Evolutionary conservation across 1,140 invertebrate genomes (phyloP), one percentile per base, ranked within the genome.

Genomic region (Heliconius hewitsoni): DNA sequence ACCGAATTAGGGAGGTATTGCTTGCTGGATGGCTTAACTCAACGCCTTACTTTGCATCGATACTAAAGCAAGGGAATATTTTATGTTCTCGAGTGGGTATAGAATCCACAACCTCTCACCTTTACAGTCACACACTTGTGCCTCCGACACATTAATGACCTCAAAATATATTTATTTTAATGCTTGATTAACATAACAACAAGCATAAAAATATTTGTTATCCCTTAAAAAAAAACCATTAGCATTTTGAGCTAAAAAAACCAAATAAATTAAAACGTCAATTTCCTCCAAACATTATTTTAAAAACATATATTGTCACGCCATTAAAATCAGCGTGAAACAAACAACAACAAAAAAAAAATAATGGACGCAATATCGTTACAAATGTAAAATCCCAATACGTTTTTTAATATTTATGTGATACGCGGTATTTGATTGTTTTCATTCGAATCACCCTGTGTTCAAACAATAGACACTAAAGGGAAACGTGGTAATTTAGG

Each of bases 391-490:
- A 39, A 66, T 66, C 42, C 19, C 60, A 72, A 80, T 80, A 80
- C 70, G 74, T 80, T 80, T 76, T 57, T 23, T 27, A 23, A 74
- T 50, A 76, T 75, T 71, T 79, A 75, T 76, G 74, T 70, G 73
- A 71, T 80, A 76, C 50, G 74, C 23, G 55, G 60, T 78, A 73
- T 83, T 83, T 75, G 79, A 77, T 83, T 83, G 74, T 80, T 83
- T 82, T 80, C 81, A 85, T 78, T 66, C 70, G 77, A 77, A 81
- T 82, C 80, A 76, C 75, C 72, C 52, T 75, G 76, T 76, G 78
- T 83, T 84, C 82, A 84, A 84, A 86, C 84, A 84, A 84, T 84
- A 77, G 74, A 23, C 79, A 30, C 27, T 73, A 81, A 82, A 74
- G 76, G 82, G 81, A 77, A 80, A 70, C 50, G 71, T 50, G 60